Percentiles rank a stretch among this genome's conserved stretches.
These are phyloP conservation scores for Pyrgilauda ruficollis DNA, from an alignment of 2,113 vertebrate species.

Conservation along the genomic window DNA sequence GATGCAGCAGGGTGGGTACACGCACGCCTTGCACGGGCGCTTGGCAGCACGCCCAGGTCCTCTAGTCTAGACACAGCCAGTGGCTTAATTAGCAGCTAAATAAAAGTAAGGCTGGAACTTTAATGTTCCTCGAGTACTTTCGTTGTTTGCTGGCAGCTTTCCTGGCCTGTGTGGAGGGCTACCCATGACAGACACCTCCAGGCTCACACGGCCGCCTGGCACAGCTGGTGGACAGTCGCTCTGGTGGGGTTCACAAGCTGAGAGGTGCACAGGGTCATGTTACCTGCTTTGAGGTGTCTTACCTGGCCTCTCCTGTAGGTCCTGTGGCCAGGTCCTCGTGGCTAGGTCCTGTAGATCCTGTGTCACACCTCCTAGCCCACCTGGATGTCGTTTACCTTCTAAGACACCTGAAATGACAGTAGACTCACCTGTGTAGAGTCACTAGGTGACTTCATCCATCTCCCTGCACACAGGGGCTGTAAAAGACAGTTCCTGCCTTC, in stretches of 20 bases:
- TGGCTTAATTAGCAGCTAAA: conserved; percentile 26
- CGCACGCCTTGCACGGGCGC: accelerated
- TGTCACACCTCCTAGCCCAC: not conserved
- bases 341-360: not conserved
- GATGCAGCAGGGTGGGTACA: not conserved
- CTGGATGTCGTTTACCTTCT: not conserved
- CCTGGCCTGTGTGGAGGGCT: not conserved
- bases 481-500: not conserved
- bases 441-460: not conserved
- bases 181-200: accelerated
- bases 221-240: accelerated
- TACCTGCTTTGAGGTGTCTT: not conserved
- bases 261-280: accelerated
- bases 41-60: conserved; percentile 12
- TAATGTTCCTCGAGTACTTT: not conserved
- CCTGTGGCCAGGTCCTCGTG: not conserved
- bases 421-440: not conserved
- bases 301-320: not conserved
- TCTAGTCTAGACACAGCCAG: not conserved
- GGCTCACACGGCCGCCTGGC: accelerated
- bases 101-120: conserved; percentile 25
- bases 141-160: not conserved
- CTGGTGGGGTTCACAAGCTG: not conserved
- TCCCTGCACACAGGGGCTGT: not conserved
- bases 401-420: not conserved